Evolutionary conservation across 2,113 vertebrate species (phyloP), one percentile per base, ranked within the genome.

Genomic region (Cynocephalus volans): DNA sequence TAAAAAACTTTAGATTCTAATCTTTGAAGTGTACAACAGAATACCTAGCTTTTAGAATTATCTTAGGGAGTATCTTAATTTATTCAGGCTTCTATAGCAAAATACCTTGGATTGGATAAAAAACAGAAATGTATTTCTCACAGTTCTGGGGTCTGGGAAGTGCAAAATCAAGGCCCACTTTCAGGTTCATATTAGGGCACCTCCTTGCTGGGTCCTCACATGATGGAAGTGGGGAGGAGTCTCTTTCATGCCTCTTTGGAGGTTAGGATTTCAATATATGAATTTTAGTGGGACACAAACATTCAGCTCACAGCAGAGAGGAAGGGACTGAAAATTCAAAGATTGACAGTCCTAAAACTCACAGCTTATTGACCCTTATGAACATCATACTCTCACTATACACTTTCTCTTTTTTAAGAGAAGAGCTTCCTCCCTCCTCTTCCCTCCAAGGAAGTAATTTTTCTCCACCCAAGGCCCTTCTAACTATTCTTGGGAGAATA

Each of bases 151-250:
- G 28, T 28, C 14, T 8, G 10, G 0, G 14, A 82, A 48, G 6
- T 82, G 36, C 52, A 12, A 50, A 67, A 56, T 62, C 79, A 50
- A 52, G 14, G 28, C 33, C 12, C 17, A 52, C 58, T 52, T 73
- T 52, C 21, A 3, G 31, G 31, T 36, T 60, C 41, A 50, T 9
- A 72, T 6, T 26, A 12, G 15, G 36, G 6, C 15, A n/a, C 14
- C 9, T 73, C 1, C 4, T 23, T 33, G 12, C 28, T 70, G 50
- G 21, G 18, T 60, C 13, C 36, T 48, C 65, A 45, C 28, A 41
- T 12, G 13, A n/a, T n/a, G 6, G n/a, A 28, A 69, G 48, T 13
- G 75, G 3, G 19, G n/a, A 56, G 3, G 1, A 10, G 0, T 33
- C 9, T 80, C 17, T 45, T n/a, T 69, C 10, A 1, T 17, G 15